A percentile compares a stretch with the other conserved stretches of the same genome.
These are phyloP conservation scores for Hippolais icterina DNA, from an alignment of 2,113 vertebrate genomes.

Conservation along the genomic window DNA sequence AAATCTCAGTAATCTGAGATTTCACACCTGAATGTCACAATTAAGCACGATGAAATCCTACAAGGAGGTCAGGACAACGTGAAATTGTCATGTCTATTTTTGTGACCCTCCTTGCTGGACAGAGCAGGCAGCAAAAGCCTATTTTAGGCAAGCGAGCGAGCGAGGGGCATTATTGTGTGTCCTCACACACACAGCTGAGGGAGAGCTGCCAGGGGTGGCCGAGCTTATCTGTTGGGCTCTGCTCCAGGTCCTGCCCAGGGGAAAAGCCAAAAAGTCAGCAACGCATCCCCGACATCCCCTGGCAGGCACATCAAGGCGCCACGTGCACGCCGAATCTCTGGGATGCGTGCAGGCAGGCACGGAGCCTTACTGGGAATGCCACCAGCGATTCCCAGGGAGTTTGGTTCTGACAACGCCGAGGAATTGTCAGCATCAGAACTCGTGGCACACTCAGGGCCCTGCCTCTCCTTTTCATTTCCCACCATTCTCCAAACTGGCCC, in stretches of 20 bases:
- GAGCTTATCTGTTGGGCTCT: constrained; percentile 39
- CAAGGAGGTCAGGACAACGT: accelerated
- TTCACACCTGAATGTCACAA: neutral
- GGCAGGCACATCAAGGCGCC: constrained; percentile 14
- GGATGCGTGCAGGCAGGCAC: neutral
- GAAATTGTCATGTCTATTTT: neutral
- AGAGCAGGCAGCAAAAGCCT: neutral
- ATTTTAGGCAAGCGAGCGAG: neutral
- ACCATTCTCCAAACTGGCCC: neutral
- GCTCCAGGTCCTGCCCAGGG: constrained; percentile 27
- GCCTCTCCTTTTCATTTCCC: neutral
- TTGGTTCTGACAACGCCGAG: neutral
- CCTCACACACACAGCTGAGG: neutral
- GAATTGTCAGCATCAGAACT: neutral
- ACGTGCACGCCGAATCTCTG: neutral
- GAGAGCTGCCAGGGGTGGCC: constrained; percentile 1
- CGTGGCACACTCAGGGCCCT: neutral
- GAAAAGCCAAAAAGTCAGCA: constrained; percentile 18
- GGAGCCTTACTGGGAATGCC: neutral
- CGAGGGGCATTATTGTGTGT: neutral
- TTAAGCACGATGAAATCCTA: neutral
- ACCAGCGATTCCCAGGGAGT: accelerated
- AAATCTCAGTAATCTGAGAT: neutral
- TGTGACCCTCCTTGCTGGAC: neutral
- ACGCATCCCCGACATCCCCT: neutral